Conservation (phyloP, 53 echinoderm and acorn worm species). For the Arbacia lixula region DNA sequence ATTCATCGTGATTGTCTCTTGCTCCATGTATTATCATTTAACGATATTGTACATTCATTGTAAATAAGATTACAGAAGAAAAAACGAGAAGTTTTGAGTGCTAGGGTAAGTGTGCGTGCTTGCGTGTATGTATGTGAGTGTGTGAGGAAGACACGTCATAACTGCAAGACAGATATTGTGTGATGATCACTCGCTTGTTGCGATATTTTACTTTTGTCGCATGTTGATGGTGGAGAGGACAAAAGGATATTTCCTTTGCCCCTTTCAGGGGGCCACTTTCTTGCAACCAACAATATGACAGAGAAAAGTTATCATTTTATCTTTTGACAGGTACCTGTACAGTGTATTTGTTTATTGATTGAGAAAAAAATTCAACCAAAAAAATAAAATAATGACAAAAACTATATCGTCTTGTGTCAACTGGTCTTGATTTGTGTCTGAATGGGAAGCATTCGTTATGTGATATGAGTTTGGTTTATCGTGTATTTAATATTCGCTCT, state of each 20-base stretch:
- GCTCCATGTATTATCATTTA: conserved; percentile 47
- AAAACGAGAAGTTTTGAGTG: conserved; percentile 45
- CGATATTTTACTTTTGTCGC: conserved; percentile 37
- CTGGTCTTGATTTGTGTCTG: background rate
- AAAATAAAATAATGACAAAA: conserved; percentile 37
- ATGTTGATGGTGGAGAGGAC: conserved; percentile 20
- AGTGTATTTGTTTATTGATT: conserved; percentile 65
- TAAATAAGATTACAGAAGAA: conserved; percentile 17
- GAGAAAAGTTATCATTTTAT: conserved; percentile 54
- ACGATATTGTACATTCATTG: conserved; percentile 44
- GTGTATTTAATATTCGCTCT: too few relatives aligned
- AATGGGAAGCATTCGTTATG: too few relatives aligned
- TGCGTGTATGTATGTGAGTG: conserved; percentile 1
- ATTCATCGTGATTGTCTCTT: conserved; percentile 22
- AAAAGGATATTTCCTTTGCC: conserved; percentile 2
- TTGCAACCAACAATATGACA: conserved; percentile 42
- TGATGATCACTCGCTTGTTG: conserved; percentile 23
- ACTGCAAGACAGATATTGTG: background rate
- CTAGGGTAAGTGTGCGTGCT: conserved; percentile 36
- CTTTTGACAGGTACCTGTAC: conserved; percentile 61
- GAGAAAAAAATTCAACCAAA: conserved; percentile 33
- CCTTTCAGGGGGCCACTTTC: conserved; percentile 35
- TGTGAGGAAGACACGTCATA: background rate
- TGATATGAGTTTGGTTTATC: too few relatives aligned
- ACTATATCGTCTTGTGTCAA: background rate